A percentile compares a stretch with the other conserved stretches of the same genome.
phyloP scores from a whole-genome alignment of 2,888 invertebrate genomes.

The Sinodicranocentrus sp. region DNA sequence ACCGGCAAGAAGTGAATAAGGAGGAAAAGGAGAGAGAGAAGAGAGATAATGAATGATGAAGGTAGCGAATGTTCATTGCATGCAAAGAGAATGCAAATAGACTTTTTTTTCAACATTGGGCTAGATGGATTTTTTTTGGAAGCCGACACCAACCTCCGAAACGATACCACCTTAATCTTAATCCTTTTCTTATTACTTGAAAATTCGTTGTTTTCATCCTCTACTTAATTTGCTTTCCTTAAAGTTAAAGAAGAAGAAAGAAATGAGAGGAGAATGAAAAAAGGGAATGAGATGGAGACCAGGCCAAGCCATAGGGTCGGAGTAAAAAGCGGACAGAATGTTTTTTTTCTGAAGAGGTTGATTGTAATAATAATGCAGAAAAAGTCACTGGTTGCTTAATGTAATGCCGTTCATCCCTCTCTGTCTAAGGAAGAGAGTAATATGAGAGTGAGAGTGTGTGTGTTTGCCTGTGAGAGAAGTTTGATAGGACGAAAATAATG shows the following conservation, averaged over 20 bases:
- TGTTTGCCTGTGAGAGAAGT: neutral
- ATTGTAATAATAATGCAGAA: constrained; percentile 49
- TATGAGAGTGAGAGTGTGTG: too few species aligned
- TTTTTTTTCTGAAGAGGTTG: constrained; percentile 27
- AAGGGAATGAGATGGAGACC: neutral
- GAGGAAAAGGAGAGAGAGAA: constrained; percentile 36
- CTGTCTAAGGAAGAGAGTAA: neutral
- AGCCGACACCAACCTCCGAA: constrained; percentile 37
- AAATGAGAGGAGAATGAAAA: constrained; percentile 2
- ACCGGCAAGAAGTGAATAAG: constrained; percentile 19
- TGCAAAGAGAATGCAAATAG: constrained; percentile 76
- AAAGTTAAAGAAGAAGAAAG: constrained; percentile 27
- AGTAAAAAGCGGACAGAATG: constrained; percentile 24
- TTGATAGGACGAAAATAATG: constrained; percentile 39
- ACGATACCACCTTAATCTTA: constrained; percentile 69
- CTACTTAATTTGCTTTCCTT: constrained; percentile 46
- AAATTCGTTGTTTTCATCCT: constrained; percentile 54
- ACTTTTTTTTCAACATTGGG: constrained; percentile 45
- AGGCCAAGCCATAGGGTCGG: neutral
- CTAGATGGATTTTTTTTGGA: constrained; percentile 37
- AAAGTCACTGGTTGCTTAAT: constrained; percentile 25
- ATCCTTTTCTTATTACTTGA: constrained; percentile 65
- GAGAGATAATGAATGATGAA: constrained; percentile 74
- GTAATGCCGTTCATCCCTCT: constrained; percentile 37
- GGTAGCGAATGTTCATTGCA: constrained; percentile 75